These are phyloP conservation scores for Nycticryphes semicollaris DNA, from an alignment of 2,113 vertebrate species.

Conservation along the genomic window DNA sequence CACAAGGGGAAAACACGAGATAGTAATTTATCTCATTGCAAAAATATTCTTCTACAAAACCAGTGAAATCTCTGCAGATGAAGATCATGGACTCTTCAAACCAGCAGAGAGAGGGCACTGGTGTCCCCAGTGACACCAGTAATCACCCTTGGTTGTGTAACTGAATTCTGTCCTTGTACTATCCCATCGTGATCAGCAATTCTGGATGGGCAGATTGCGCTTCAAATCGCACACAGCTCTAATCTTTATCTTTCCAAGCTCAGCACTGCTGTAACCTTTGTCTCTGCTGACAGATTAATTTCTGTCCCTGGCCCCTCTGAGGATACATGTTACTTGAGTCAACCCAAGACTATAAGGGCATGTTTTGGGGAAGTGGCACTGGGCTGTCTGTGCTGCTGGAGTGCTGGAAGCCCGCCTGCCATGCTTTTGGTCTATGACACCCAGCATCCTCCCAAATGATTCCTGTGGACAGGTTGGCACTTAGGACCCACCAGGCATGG, in stretches of 20 bases:
- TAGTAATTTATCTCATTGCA: background rate
- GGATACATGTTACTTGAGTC: background rate
- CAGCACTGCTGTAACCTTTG: background rate
- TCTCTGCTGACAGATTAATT: background rate
- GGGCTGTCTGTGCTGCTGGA: background rate
- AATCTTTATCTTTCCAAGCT: background rate
- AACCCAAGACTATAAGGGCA: background rate
- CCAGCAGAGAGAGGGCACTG: background rate
- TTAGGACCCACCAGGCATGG: background rate
- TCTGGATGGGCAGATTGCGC: background rate
- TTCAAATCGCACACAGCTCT: background rate
- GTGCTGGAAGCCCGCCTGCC: background rate
- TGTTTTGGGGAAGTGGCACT: background rate
- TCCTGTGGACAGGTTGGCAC: background rate
- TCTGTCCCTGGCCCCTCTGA: background rate
- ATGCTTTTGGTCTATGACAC: background rate
- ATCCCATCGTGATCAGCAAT: background rate
- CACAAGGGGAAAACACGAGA: background rate
- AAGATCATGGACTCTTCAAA: background rate
- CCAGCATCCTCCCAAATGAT: background rate
- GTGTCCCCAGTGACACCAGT: background rate
- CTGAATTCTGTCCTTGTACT: background rate
- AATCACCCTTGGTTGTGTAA: background rate
- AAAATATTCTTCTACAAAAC: background rate
- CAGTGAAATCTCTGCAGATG: background rate